Conservation (phyloP, 2,888 invertebrate species). For the Saturnia japonica region DNA sequence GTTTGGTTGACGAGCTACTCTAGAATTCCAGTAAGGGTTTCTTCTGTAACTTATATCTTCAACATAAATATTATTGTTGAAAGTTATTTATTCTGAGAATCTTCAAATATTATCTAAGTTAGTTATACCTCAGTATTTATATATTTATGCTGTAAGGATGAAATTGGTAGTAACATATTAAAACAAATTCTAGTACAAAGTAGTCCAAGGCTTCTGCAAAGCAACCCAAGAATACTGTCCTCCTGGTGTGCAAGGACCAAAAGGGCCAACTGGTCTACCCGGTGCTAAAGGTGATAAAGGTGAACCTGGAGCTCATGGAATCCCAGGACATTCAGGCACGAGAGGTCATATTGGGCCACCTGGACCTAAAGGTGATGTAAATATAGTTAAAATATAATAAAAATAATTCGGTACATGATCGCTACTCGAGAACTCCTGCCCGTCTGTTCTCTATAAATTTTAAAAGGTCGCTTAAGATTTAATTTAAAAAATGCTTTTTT, state of each 20-base stretch:
- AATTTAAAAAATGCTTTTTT: no score
- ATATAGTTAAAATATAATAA: background rate
- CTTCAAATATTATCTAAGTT: background rate
- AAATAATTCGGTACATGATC: no score
- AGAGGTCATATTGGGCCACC: slow-evolving; percentile 84
- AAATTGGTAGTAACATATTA: no score
- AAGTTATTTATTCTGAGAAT: background rate
- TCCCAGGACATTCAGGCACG: slow-evolving; percentile 86
- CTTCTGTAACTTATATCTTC: background rate
- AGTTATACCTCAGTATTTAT: background rate
- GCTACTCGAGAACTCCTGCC: no score
- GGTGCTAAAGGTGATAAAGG: slow-evolving; percentile 86
- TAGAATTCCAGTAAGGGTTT: slow-evolving; percentile 86
- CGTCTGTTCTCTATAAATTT: no score
- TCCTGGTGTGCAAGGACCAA: slow-evolving; percentile 83
- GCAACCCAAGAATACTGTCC: slow-evolving; percentile 92
- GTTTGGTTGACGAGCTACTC: slow-evolving; percentile 94
- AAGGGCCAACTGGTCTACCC: slow-evolving; percentile 81
- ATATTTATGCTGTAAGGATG: background rate
- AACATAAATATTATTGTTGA: background rate
- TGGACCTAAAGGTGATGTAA: slow-evolving; percentile 78
- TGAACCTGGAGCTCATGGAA: slow-evolving; percentile 85
- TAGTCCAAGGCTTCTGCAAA: slow-evolving; percentile 92
- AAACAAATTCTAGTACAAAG: slow-evolving; percentile 84
- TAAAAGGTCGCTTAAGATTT: no score